Base-by-base conservation (phyloP, 2,797 vertebrate genomes). In the Phalloptychus januarius region DNA sequence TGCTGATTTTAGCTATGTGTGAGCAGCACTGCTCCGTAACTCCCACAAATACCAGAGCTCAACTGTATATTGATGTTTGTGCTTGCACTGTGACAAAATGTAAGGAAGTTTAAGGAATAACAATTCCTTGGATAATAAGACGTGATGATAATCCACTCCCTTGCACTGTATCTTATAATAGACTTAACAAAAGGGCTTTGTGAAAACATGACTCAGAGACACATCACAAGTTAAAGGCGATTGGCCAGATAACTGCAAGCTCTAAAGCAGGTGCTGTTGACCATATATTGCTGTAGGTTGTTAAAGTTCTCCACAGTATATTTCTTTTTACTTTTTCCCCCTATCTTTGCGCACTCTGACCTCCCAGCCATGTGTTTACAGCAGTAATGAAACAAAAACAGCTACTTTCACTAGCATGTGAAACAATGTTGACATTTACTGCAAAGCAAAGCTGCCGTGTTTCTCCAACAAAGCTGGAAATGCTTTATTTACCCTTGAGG, bases 131-230 rank as follows among this genome's bases (percentile, higher is more conserved):
- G 56, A 58, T 28, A 54, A 56, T 40, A 84, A 73, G 86, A 73
- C 81, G 89, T 89, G 89, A 76, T 74, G 78, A 86, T 81, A 84
- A 89, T 28, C 79, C 31, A 15, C 83, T 86, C 81, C 83, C 76
- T 87, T 92, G 71, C 86, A 85, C 75, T 87, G 83, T 84, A 78
- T n/a, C 54, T 87, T 56, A 78, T 85, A 91, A 91, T 71, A 87
- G 88, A 92, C 91, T 93, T 93, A 88, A 65, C 45, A 46, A 65
- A 38, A 75, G 80, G 81, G 18, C 75, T 85, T 83, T 85, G 83
- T 87, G 18, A 63, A 76, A 74, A 74, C 81, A 83, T 79, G 79
- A 87, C 80, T 88, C 81, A 54, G 79, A 58, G 79, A 87, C 65
- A 82, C 87, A 70, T 85, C 75, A 86, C 87, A 85, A 76, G 90